Percentiles rank a stretch among this genome's conserved stretches.
These are phyloP conservation scores for Paguma larvata DNA, from an alignment of 2,797 vertebrate species.

Conservation along the genomic window DNA sequence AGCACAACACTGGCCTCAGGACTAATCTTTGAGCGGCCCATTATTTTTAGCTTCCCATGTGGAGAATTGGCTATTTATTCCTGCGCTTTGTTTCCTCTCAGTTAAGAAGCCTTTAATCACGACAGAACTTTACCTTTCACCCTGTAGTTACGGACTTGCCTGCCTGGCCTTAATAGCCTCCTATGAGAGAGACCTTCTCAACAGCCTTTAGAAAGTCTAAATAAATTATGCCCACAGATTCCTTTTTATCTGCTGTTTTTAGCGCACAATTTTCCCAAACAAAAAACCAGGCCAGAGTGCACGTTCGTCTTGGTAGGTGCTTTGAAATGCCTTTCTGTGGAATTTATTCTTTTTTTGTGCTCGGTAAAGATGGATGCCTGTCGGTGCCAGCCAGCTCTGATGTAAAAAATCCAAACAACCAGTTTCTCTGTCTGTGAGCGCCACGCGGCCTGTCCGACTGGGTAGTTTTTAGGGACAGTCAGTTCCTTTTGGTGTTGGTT, in stretches of 20 bases:
- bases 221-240: slow-evolving; percentile 73
- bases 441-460: neutral
- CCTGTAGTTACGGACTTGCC: slow-evolving; percentile 57
- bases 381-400: neutral
- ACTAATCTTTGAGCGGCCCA: slow-evolving; percentile 82
- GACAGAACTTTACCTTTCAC: slow-evolving; percentile 79
- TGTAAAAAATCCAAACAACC: neutral
- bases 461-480: neutral
- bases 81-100: neutral
- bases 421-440: neutral
- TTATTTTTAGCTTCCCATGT: slow-evolving; percentile 80
- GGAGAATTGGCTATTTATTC: slow-evolving; percentile 80
- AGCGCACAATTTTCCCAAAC: slow-evolving; percentile 66
- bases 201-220: slow-evolving; percentile 79
- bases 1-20: slow-evolving; percentile 75
- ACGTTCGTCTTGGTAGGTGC: slow-evolving; percentile 1
- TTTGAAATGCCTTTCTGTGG: slow-evolving; percentile 72
- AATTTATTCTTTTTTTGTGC: slow-evolving; percentile 28
- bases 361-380: slow-evolving; percentile 15
- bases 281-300: slow-evolving; percentile 72
- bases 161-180: slow-evolving; percentile 76
- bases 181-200: slow-evolving; percentile 73
- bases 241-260: slow-evolving; percentile 76
- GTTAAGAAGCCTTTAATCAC: slow-evolving; percentile 79
- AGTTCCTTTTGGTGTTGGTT: neutral